phyloP scores from a whole-genome alignment of 2,888 invertebrate genomes.

The Vanessa cardui region DNA sequence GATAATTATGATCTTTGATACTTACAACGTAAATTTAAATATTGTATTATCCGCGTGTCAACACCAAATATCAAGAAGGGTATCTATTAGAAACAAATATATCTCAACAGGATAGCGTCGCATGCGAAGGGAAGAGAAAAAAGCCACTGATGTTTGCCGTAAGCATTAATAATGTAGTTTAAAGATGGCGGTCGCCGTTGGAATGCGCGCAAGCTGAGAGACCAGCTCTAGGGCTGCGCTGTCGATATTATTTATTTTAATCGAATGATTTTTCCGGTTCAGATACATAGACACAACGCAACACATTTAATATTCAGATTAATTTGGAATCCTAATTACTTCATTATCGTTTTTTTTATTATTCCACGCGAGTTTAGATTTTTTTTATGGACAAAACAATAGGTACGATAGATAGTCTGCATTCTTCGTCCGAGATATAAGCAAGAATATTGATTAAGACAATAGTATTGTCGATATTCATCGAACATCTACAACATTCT shows the following conservation, averaged over 20 bases:
- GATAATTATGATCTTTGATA: too few species aligned
- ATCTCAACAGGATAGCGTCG: conserved; percentile 56
- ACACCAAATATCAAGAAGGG: conserved; percentile 55
- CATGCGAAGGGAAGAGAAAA: conserved; percentile 49
- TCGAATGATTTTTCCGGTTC: conserved; percentile 16
- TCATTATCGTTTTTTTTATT: neutral
- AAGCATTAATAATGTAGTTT: conserved; percentile 80
- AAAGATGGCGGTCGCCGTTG: conserved; percentile 76
- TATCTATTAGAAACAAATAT: conserved; percentile 76
- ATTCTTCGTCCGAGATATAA: conserved; percentile 27
- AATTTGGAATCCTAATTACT: neutral
- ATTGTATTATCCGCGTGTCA: conserved; percentile 28
- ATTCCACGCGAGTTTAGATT: neutral
- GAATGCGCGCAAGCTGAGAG: conserved; percentile 65
- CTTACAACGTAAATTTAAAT: conserved; percentile 23
- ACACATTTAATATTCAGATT: neutral
- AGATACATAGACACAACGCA: neutral
- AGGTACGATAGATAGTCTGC: conserved; percentile 16
- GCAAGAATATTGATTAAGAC: conserved; percentile 36
- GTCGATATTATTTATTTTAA: conserved; percentile 15
- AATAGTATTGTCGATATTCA: conserved; percentile 37
- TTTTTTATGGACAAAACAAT: conserved; percentile 14
- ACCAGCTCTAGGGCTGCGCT: conserved; percentile 58
- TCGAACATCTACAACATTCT: conserved; percentile 31
- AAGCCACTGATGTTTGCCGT: conserved; percentile 65